phyloP scores from a whole-genome alignment of 2,888 invertebrate species.

The Chrysomela aeneicollis region DNA sequence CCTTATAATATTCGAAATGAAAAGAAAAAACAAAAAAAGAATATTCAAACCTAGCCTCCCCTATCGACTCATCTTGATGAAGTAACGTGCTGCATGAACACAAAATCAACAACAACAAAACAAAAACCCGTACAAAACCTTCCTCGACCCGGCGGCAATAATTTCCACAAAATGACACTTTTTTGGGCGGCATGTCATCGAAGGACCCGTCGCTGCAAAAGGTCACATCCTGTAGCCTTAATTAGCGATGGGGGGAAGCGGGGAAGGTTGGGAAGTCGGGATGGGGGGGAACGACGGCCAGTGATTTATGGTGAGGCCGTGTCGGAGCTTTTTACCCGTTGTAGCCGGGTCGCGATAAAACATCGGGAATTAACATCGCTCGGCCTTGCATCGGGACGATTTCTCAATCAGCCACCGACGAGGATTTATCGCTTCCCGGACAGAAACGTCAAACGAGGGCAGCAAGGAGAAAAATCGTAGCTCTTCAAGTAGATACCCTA shows the following conservation, averaged over 20 bases:
- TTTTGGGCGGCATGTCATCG: background rate
- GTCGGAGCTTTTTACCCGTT: slow-evolving; percentile 21
- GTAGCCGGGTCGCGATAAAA: slow-evolving; percentile 24
- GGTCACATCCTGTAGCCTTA: slow-evolving; percentile 35
- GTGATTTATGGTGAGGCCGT: slow-evolving; percentile 21
- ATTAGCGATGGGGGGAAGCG: slow-evolving; percentile 26
- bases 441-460: too few relatives aligned
- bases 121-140: slow-evolving; percentile 5
- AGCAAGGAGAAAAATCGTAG: background rate
- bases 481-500: too few relatives aligned
- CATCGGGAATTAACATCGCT: slow-evolving; percentile 24
- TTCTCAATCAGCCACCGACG: slow-evolving; percentile 17
- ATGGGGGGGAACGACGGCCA: background rate
- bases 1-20: too few relatives aligned
- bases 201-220: slow-evolving; percentile 11
- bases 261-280: background rate
- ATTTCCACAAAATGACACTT: background rate
- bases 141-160: background rate
- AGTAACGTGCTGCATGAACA: too few relatives aligned
- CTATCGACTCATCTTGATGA: too few relatives aligned
- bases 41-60: too few relatives aligned
- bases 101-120: background rate
- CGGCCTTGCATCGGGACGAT: slow-evolving; percentile 12
- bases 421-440: slow-evolving; percentile 9
- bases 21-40: too few relatives aligned